phyloP scores from a whole-genome alignment of 1,140 invertebrate species.

The Drosophila ironensis region DNA sequence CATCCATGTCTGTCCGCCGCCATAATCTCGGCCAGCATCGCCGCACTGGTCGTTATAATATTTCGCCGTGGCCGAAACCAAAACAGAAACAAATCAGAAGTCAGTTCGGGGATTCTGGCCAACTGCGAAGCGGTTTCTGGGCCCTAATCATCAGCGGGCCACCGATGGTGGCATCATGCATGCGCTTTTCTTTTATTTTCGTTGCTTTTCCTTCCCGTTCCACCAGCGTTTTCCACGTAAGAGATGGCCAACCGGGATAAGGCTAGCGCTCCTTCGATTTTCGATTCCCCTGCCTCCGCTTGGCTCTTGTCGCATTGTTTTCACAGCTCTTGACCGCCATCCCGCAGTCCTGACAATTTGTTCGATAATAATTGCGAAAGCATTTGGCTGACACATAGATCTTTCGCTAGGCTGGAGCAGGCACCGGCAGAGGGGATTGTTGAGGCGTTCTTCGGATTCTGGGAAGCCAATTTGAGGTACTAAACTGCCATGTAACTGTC shows the following conservation, averaged over 20 bases:
- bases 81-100: conserved; percentile 78
- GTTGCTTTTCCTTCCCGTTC: neutral
- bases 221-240: conserved; percentile 39
- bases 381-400: conserved; percentile 71
- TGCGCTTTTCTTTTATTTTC: conserved; percentile 24
- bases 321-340: conserved; percentile 65
- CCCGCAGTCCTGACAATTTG: conserved; percentile 81
- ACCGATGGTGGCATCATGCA: conserved; percentile 25
- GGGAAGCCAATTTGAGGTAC: conserved; percentile 32
- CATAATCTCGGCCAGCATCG: conserved; percentile 58
- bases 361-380: conserved; percentile 81
- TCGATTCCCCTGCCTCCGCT: neutral
- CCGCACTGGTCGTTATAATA: conserved; percentile 77
- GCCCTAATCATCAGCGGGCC: conserved; percentile 40
- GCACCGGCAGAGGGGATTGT: neutral
- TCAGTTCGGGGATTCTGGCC: conserved; percentile 56
- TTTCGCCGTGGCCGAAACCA: conserved; percentile 66
- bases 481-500: conserved; percentile 7
- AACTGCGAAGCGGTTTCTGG: conserved; percentile 23
- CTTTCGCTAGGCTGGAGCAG: neutral
- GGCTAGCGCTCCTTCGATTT: neutral
- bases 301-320: conserved; percentile 73
- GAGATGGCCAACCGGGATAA: conserved; percentile 40
- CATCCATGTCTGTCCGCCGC: conserved; percentile 18
- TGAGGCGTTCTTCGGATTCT: conserved; percentile 25